Percentiles rank a stretch among this genome's conserved stretches.
These are phyloP conservation scores for Rhyzopertha dominica DNA, from an alignment of 1,140 invertebrate species.

Conservation along the genomic window DNA sequence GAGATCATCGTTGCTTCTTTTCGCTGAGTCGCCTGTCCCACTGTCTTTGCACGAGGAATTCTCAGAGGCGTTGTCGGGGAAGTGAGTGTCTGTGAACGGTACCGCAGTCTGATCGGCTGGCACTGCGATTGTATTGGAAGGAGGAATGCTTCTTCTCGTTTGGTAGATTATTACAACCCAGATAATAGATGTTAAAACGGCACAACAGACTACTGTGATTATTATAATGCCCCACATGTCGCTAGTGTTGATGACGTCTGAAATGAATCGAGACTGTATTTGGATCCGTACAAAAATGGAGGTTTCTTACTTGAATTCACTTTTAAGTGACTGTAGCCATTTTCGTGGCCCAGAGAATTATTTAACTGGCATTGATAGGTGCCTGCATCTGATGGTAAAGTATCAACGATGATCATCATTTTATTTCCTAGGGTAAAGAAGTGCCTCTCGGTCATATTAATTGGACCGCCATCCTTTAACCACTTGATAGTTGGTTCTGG, in stretches of 20 bases:
- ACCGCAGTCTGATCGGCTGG: conserved; percentile 1
- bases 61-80: conserved; percentile 43
- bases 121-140: conserved; percentile 9
- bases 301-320: conserved; percentile 54
- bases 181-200: conserved; percentile 81
- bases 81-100: conserved; percentile 18
- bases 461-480: conserved; percentile 76
- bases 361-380: conserved; percentile 84
- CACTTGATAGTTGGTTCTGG: conserved; percentile 84
- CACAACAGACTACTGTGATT: conserved; percentile 84
- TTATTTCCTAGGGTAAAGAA: conserved; percentile 84
- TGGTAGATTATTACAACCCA: conserved; percentile 93
- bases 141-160: conserved; percentile 59
- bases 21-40: conserved; percentile 62
- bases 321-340: conserved; percentile 49
- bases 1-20: conserved; percentile 51
- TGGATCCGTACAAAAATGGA: conserved; percentile 16
- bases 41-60: conserved; percentile 61
- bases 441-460: conserved; percentile 64
- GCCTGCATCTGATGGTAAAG: conserved; percentile 70
- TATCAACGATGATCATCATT: conserved; percentile 79
- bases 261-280: too few species aligned
- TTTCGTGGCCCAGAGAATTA: conserved; percentile 71
- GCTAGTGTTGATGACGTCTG: conserved; percentile 43
- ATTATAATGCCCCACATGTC: conserved; percentile 80